Evolutionary conservation across 1,140 invertebrate species (phyloP).

Genomic region (Halotydeus destructor): DNA sequence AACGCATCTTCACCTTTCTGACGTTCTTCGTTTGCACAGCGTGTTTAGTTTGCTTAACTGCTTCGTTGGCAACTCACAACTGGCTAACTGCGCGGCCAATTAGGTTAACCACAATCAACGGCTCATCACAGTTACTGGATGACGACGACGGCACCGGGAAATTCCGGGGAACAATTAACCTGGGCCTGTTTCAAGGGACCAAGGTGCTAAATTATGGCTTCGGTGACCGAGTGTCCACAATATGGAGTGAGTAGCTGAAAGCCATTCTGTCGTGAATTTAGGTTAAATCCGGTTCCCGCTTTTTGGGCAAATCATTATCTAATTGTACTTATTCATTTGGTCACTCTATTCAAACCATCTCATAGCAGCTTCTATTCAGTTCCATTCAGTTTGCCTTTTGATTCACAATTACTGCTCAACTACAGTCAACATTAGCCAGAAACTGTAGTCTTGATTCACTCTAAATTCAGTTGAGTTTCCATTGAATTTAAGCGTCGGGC

Average conservation of each 20-base stretch:
- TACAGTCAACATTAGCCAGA: too few relatives aligned
- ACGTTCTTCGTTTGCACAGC: constrained; percentile 67
- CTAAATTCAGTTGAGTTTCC: too few relatives aligned
- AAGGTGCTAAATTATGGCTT: constrained; percentile 60
- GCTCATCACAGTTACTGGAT: constrained; percentile 12
- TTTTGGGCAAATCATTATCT: too few relatives aligned
- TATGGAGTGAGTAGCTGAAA: constrained; percentile 17
- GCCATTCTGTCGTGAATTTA: neutral
- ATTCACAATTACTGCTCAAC: too few relatives aligned
- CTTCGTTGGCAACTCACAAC: constrained; percentile 60
- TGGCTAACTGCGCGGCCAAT: constrained; percentile 61
- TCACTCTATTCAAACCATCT: neutral
- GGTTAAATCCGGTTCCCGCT: neutral
- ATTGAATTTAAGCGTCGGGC: too few relatives aligned
- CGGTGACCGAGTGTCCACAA: constrained; percentile 39
- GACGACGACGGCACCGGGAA: constrained; percentile 17
- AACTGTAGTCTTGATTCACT: too few relatives aligned
- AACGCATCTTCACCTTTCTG: constrained; percentile 57
- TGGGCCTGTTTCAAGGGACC: constrained; percentile 60
- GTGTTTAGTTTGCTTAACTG: constrained; percentile 54
- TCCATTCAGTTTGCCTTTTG: neutral
- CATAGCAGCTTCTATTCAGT: neutral
- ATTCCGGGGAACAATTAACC: constrained; percentile 52
- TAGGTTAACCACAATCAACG: constrained; percentile 29
- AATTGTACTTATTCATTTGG: constrained; percentile 2